Evolutionary conservation across 2,113 vertebrate species (phyloP).

Genomic region (Xyrauchen texanus): DNA sequence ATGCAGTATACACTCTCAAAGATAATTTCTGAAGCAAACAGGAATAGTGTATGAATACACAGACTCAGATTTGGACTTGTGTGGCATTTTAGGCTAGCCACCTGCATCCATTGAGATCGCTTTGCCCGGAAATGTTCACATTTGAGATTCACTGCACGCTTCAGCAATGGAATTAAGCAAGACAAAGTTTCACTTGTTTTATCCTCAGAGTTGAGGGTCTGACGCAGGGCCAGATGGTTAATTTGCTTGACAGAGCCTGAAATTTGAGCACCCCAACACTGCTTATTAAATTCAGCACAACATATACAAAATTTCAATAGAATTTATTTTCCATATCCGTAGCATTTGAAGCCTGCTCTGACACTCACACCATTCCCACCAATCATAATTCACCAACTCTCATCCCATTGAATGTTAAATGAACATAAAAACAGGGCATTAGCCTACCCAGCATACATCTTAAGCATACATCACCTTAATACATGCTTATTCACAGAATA

Average conservation of each 20-base stretch:
- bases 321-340: slow-evolving; percentile 3
- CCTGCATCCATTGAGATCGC: slow-evolving; percentile 30
- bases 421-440: no score
- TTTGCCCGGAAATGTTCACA: slow-evolving; percentile 21
- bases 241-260: slow-evolving; percentile 33
- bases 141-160: slow-evolving; percentile 42
- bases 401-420: background rate
- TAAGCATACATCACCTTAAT: no score
- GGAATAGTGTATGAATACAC: background rate
- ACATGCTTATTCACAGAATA: no score
- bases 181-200: slow-evolving; percentile 51
- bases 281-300: slow-evolving; percentile 28
- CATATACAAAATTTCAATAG: slow-evolving; percentile 13
- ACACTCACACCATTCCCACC: background rate
- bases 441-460: no score
- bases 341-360: background rate
- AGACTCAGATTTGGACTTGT: background rate
- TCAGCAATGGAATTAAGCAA: background rate
- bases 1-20: background rate
- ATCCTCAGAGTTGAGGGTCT: slow-evolving; percentile 22
- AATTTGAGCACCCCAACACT: background rate
- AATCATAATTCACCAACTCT: background rate
- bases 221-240: slow-evolving; percentile 33
- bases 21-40: background rate
- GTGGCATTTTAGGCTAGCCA: background rate